Evolutionary conservation across 1,140 invertebrate species (phyloP), one percentile per base, ranked within the genome.

Genomic region (Heliconius eleuchia): DNA sequence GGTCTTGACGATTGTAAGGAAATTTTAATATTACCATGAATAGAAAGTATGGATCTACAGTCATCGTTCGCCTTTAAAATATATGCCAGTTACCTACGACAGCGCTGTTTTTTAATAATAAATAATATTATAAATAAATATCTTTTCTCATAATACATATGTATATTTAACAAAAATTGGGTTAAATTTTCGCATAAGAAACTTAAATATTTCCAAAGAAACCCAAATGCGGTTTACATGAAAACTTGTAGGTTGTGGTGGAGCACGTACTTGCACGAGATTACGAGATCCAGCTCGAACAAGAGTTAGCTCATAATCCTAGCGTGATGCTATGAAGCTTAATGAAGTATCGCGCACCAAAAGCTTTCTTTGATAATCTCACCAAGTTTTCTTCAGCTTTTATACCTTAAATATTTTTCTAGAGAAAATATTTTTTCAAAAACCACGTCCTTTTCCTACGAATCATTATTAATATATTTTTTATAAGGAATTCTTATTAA

Each of bases 281-380:
- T 76, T 76, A 71, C 74, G 74, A 76, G 42, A 46, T 76, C 57
- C 74, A 46, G 60, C 60, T 76, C 37, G 57, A 30, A 66, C 27
- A 66, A 66, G 27, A 66, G 27, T 66, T 30, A 66, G 60, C 60
- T 66, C 13, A 66, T 76, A 76, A 70, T 70, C 74, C 74, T 66
- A n/a, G 39, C 46, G 16, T 76, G 60, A 76, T 50, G 74, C 60
- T 76, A 76, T 76, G 74, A 76, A 76, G 74, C 74, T 76, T 76
- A 39, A 34, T 76, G 46, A 76, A 76, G 74, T 76, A 71, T 70
- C 39, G 39, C 27, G 34, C 55, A 34, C n/a, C 23, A 46, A 46
- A 19, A 55, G 60, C 74, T 76, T 76, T 46, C 27, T 71, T 71
- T 66, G 60, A 66, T 66, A 66, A 66, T 30, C 60, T 66, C 60